Percentiles rank a stretch among this genome's conserved stretches.
These are phyloP conservation scores for Nematopogon swammerdamellus DNA, from an alignment of 2,888 invertebrate species.

Conservation along the genomic window DNA sequence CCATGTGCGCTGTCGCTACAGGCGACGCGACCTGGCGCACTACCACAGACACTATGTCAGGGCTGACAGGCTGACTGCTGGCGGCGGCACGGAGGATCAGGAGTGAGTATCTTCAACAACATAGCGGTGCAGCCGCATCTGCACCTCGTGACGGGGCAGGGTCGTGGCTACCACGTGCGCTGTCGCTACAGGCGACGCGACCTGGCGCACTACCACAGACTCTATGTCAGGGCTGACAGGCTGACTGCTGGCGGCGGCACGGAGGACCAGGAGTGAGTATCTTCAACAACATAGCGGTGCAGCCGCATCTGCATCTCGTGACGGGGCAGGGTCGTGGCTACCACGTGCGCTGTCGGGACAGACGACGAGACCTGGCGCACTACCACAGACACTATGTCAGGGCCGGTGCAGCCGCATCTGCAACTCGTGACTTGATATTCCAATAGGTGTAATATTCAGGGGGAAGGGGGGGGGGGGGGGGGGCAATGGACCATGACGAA, in stretches of 20 bases:
- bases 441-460: too few species aligned
- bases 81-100: constrained; percentile 16
- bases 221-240: constrained; percentile 62
- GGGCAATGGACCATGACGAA: too few species aligned
- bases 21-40: constrained; percentile 32
- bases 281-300: constrained; percentile 90
- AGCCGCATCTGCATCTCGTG: constrained; percentile 86
- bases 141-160: constrained; percentile 86
- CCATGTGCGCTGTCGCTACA: constrained; percentile 83
- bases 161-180: constrained; percentile 86
- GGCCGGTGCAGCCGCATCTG: constrained; percentile 86
- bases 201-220: constrained; percentile 44
- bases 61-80: constrained; percentile 49
- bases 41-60: constrained; percentile 56
- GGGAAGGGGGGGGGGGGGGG: too few species aligned
- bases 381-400: constrained; percentile 57
- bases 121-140: constrained; percentile 91
- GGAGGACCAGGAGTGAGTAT: constrained; percentile 64
- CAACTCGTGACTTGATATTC: constrained; percentile 77
- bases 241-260: constrained; percentile 24
- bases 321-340: constrained; percentile 90
- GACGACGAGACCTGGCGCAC: constrained; percentile 32
- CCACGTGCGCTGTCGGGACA: constrained; percentile 83
- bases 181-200: constrained; percentile 66
- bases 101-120: constrained; percentile 50